Percentiles rank a stretch among this genome's conserved stretches.
phyloP scores from a whole-genome alignment of 2,888 invertebrate genomes.

The Tetrapedia diversipes region DNA sequence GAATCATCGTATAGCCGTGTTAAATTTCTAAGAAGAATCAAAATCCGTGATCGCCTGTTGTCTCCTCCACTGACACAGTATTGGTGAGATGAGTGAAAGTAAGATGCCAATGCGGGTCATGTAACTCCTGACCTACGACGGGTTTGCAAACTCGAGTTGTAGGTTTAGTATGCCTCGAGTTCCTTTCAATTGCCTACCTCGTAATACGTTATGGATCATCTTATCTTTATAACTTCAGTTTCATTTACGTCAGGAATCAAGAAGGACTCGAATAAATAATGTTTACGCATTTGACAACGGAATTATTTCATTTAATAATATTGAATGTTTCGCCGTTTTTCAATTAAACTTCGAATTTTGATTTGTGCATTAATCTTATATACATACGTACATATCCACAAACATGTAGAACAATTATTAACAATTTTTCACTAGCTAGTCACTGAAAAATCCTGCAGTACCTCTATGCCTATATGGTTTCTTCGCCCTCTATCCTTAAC shows the following conservation, averaged over 20 bases:
- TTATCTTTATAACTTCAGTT: background rate
- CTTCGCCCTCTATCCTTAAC: too few species aligned
- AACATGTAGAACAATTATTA: too few species aligned
- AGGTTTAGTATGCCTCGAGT: constrained; percentile 37
- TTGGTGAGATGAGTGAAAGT: constrained; percentile 81
- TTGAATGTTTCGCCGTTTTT: background rate
- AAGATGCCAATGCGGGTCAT: constrained; percentile 82
- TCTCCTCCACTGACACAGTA: constrained; percentile 45
- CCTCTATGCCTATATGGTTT: too few species aligned
- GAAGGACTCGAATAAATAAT: background rate
- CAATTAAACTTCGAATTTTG: background rate
- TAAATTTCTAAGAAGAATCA: constrained; percentile 18
- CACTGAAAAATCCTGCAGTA: background rate
- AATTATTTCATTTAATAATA: background rate
- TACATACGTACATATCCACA: too few species aligned
- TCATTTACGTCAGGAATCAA: background rate
- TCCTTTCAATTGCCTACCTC: constrained; percentile 38
- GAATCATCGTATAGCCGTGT: constrained; percentile 6
- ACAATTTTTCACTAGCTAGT: background rate
- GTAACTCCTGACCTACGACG: constrained; percentile 81
- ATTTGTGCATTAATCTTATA: background rate
- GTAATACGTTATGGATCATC: constrained; percentile 31
- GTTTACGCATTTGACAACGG: too few species aligned
- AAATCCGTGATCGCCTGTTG: constrained; percentile 38
- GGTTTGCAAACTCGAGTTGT: constrained; percentile 68